Evolutionary conservation across 2,888 invertebrate genomes (phyloP).

Genomic region (Galeopsomyia nigrocyanea): DNA sequence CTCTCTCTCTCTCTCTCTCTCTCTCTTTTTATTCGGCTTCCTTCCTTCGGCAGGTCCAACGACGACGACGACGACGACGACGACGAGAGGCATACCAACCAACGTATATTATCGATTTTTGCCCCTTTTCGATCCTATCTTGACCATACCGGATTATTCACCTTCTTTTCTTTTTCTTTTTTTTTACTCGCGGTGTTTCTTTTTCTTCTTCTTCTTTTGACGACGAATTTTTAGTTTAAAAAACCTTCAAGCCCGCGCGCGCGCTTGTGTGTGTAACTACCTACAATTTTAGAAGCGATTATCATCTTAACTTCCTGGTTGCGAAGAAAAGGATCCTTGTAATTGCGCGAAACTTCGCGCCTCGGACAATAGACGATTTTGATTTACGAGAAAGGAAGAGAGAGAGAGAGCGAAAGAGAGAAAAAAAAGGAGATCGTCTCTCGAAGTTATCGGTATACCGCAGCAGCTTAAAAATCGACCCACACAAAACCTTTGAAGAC

Average conservation of each 20-base stretch:
- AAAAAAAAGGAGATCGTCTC: constrained; percentile 20
- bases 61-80: constrained; percentile 2
- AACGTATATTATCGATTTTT: constrained; percentile 43
- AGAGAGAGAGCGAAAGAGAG: not conserved
- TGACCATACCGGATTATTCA: constrained; percentile 2
- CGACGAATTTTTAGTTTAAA: too few species aligned
- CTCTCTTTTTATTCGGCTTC: constrained; percentile 7
- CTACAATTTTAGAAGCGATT: too few species aligned
- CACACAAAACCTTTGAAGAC: too few species aligned
- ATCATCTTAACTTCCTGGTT: not conserved
- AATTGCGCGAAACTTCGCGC: constrained; percentile 36
- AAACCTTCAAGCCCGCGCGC: too few species aligned
- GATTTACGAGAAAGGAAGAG: constrained; percentile 40
- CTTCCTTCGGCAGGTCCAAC: constrained; percentile 16
- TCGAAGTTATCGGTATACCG: constrained; percentile 40
- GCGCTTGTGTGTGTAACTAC: too few species aligned
- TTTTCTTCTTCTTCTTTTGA: too few species aligned
- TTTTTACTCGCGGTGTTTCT: too few species aligned
- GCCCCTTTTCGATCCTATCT: constrained; percentile 31
- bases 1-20: not conserved
- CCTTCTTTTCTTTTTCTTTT: too few species aligned
- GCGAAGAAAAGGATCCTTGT: constrained; percentile 30
- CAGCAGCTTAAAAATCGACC: not conserved
- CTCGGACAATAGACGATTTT: constrained; percentile 32
- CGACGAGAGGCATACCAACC: constrained; percentile 3